phyloP scores from a whole-genome alignment of 2,797 vertebrate genomes.

The Silurus lanzhouensis region DNA sequence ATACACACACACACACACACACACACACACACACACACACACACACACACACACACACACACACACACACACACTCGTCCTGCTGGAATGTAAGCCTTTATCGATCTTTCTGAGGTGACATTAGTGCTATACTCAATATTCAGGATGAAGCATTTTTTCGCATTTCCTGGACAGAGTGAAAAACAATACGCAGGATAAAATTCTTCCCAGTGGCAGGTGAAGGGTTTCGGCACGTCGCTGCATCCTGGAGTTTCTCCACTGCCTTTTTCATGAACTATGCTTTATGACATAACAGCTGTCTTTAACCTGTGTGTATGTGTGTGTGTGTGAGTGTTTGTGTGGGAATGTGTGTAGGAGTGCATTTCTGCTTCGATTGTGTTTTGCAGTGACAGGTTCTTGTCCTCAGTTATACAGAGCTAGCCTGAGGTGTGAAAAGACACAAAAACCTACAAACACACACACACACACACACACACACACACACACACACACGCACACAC shows the following conservation, averaged over 20 bases:
- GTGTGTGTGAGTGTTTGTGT: conserved; percentile 1
- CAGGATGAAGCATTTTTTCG: background rate
- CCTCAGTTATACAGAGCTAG: conserved; percentile 18
- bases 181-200: background rate
- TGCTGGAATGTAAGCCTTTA: background rate
- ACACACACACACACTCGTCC: background rate
- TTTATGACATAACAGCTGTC: conserved; percentile 3
- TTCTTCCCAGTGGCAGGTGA: conserved; percentile 10
- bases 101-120: conserved; percentile 9
- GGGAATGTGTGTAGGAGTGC: background rate
- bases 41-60: background rate
- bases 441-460: conserved; percentile 7
- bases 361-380: conserved; percentile 26
- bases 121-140: background rate
- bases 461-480: conserved; percentile 31
- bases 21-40: background rate
- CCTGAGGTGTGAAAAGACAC: conserved; percentile 26
- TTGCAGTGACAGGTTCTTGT: conserved; percentile 37
- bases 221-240: background rate
- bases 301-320: conserved; percentile 10
- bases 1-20: no score
- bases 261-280: background rate
- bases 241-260: background rate
- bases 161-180: conserved; percentile 26
- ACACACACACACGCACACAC: conserved; percentile 22